These are phyloP conservation scores for Argentina silus DNA, from an alignment of 2,797 vertebrate species.

Conservation along the genomic window DNA sequence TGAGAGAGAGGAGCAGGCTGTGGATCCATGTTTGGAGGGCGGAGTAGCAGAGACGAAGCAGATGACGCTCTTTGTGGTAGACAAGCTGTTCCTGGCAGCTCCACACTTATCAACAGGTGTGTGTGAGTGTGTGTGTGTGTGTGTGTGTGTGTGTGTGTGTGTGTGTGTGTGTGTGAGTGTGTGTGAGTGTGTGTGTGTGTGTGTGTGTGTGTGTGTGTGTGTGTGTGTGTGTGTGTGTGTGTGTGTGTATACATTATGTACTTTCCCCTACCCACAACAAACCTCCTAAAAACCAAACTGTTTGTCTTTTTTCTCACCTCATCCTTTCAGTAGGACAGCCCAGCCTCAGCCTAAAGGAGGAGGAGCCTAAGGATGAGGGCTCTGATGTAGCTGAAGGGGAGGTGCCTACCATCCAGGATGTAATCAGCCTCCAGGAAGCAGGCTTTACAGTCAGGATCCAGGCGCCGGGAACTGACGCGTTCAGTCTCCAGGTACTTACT, in stretches of 20 bases:
- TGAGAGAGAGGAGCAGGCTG: background rate
- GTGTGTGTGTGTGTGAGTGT: background rate
- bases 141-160: background rate
- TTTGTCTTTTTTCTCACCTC: too few species aligned
- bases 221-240: too few species aligned
- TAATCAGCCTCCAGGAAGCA: constrained; percentile 85
- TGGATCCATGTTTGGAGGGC: background rate
- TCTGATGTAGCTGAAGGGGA: constrained; percentile 67
- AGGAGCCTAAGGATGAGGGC: constrained; percentile 58
- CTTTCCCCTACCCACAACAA: too few species aligned
- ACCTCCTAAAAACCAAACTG: too few species aligned
- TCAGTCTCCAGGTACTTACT: constrained; percentile 86
- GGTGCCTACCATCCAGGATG: constrained; percentile 79
- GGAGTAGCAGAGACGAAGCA: constrained; percentile 18
- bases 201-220: background rate
- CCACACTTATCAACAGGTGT: constrained; percentile 61
- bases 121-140: constrained; percentile 2
- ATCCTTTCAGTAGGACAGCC: constrained; percentile 20
- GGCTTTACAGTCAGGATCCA: constrained; percentile 88
- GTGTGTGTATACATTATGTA: too few species aligned
- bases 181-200: background rate
- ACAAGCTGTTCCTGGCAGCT: constrained; percentile 69
- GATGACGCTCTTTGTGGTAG: constrained; percentile 66
- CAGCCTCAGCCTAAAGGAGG: constrained; percentile 18
- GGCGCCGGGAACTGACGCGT: constrained; percentile 84